Evolutionary conservation across 1,140 invertebrate genomes (phyloP).

Genomic region (Helicoverpa zea): DNA sequence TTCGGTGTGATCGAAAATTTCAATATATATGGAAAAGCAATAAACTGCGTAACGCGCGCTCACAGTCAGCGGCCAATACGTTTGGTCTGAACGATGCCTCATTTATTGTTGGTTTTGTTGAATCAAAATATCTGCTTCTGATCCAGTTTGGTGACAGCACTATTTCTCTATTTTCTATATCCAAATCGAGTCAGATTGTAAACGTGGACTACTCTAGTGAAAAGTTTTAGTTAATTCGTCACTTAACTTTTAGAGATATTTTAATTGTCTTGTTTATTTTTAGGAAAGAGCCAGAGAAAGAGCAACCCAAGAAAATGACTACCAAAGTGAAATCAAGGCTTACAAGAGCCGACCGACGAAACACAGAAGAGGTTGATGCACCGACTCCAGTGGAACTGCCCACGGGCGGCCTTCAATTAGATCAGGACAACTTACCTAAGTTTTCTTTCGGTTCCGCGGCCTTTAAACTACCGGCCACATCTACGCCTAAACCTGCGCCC

Average conservation of each 20-base stretch:
- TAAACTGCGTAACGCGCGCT: too few species aligned
- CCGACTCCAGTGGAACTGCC: constrained; percentile 87
- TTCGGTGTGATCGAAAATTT: too few species aligned
- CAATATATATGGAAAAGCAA: too few species aligned
- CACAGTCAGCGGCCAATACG: too few species aligned
- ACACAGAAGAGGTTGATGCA: constrained; percentile 73
- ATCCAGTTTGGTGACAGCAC: neutral
- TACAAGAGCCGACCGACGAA: constrained; percentile 70
- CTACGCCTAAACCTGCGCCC: constrained; percentile 46
- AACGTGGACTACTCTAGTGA: neutral
- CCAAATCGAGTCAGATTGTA: neutral
- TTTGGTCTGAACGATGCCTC: too few species aligned
- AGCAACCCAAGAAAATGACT: constrained; percentile 61
- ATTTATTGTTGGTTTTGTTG: too few species aligned
- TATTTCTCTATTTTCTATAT: neutral
- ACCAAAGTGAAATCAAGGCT: constrained; percentile 84
- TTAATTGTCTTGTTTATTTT: constrained; percentile 46
- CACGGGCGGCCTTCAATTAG: constrained; percentile 88
- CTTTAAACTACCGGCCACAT: constrained; percentile 42
- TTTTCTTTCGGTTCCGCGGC: constrained; percentile 64
- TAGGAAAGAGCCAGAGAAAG: constrained; percentile 53
- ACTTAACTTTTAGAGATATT: neutral
- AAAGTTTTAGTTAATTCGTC: neutral
- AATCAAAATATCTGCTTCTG: too few species aligned
- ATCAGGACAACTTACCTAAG: constrained; percentile 78